Percentiles rank a stretch among this genome's conserved stretches.
These are phyloP conservation scores for Champsocephalus gunnari DNA, from an alignment of 2,797 vertebrate genomes.

Conservation along the genomic window DNA sequence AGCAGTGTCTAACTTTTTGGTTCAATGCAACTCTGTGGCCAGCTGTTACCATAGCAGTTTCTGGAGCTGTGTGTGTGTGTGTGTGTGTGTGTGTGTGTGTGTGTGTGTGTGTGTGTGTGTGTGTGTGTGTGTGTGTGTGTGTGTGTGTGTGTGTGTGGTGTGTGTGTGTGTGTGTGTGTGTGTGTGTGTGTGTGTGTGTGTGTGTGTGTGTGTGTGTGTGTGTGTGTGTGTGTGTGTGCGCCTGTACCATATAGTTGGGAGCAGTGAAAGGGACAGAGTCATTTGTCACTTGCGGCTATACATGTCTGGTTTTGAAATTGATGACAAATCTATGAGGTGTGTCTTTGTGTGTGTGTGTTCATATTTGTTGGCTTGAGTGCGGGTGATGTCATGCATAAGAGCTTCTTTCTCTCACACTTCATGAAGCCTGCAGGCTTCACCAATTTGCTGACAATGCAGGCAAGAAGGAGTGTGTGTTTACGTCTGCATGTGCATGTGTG, in stretches of 20 bases:
- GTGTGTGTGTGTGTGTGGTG: too few species aligned
- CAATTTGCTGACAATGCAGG: conserved; percentile 67
- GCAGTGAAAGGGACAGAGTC: conserved; percentile 56
- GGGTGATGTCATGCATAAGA: conserved; percentile 71
- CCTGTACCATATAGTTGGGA: conserved; percentile 10
- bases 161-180: conserved; percentile 26
- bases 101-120: conserved; percentile 23
- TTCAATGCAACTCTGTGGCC: conserved; percentile 61
- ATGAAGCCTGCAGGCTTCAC: conserved; percentile 53
- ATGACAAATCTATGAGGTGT: conserved; percentile 72
- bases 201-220: conserved; percentile 27
- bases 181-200: conserved; percentile 15
- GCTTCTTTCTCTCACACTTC: conserved; percentile 64
- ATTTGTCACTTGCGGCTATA: conserved; percentile 79
- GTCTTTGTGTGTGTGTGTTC: conserved; percentile 35
- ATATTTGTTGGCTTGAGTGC: conserved; percentile 53
- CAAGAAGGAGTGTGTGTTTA: conserved; percentile 28
- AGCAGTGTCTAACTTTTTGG: conserved; percentile 59
- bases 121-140: conserved; percentile 27
- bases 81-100: conserved; percentile 23
- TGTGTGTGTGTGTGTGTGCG: conserved; percentile 27
- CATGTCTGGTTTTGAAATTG: conserved; percentile 71
- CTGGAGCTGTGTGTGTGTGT: conserved; percentile 7
- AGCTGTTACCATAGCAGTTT: conserved; percentile 66
- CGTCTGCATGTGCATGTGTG: conserved; percentile 32